These are phyloP conservation scores for Parnassius apollo DNA, from an alignment of 2,888 invertebrate genomes.

Conservation along the genomic window DNA sequence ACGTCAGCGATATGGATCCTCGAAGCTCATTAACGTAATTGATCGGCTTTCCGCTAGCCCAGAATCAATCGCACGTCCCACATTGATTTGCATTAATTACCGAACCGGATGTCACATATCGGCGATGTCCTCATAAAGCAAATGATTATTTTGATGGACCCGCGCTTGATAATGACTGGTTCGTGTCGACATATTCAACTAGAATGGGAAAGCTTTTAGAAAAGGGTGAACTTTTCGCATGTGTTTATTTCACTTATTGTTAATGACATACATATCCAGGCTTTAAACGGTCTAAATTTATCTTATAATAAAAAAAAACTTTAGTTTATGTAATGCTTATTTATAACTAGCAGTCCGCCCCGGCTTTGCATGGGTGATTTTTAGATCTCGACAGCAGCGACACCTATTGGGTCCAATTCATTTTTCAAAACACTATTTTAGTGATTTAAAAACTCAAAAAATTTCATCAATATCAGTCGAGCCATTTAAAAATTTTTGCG, in stretches of 20 bases:
- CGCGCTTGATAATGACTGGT: constrained; percentile 44
- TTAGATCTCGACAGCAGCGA: too few relatives aligned
- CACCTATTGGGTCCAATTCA: too few relatives aligned
- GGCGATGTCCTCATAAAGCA: constrained; percentile 53
- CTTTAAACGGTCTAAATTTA: too few relatives aligned
- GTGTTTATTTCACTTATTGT: constrained; percentile 26
- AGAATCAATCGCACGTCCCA: constrained; percentile 71
- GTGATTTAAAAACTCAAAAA: too few relatives aligned
- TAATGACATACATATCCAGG: neutral
- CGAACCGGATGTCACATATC: constrained; percentile 69
- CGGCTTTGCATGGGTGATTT: too few relatives aligned
- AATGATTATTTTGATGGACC: constrained; percentile 70
- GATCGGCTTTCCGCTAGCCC: constrained; percentile 74
- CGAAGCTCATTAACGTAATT: constrained; percentile 77
- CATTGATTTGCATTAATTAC: constrained; percentile 80
- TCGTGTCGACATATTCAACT: constrained; percentile 34
- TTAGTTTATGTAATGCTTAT: too few relatives aligned
- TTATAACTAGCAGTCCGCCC: too few relatives aligned
- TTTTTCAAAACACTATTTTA: too few relatives aligned
- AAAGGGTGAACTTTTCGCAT: constrained; percentile 31
- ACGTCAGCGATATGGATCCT: constrained; percentile 72
- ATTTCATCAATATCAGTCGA: too few relatives aligned
- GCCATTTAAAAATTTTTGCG: too few relatives aligned
- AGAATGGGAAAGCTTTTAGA: constrained; percentile 36
- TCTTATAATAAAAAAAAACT: too few relatives aligned